A percentile compares a stretch with the other conserved stretches of the same genome.
These are phyloP conservation scores for Amphimallon solstitiale DNA, from an alignment of 2,888 invertebrate species.

Conservation along the genomic window DNA sequence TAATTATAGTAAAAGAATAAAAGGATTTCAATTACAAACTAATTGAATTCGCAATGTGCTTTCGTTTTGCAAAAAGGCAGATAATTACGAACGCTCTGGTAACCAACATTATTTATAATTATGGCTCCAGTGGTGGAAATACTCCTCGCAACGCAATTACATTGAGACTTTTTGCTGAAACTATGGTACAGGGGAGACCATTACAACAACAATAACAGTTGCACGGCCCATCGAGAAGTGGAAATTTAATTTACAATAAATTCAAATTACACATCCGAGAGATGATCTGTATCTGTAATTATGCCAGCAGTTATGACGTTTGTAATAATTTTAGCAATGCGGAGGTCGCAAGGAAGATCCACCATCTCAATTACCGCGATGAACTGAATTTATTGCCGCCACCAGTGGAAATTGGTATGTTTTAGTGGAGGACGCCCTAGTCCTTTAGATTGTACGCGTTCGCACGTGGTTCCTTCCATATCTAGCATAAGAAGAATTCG, in stretches of 20 bases:
- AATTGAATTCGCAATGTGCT: slow-evolving; percentile 2
- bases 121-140: neutral
- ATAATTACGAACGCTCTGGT: neutral
- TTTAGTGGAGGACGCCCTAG: neutral
- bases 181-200: neutral
- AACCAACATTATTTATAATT: slow-evolving; percentile 25
- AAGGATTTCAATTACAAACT: slow-evolving; percentile 13
- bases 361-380: slow-evolving; percentile 18
- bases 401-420: slow-evolving; percentile 3
- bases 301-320: slow-evolving; percentile 14
- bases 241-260: slow-evolving; percentile 33
- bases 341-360: slow-evolving; percentile 5
- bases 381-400: slow-evolving; percentile 12
- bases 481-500: slow-evolving; percentile 21
- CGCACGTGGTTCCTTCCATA: neutral
- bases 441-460: neutral
- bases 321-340: slow-evolving; percentile 13
- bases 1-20: slow-evolving; percentile 2
- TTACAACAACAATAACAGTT: slow-evolving; percentile 7
- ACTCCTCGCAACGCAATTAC: slow-evolving; percentile 9
- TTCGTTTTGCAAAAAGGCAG: neutral
- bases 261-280: slow-evolving; percentile 21
- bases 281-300: slow-evolving; percentile 28
- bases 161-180: slow-evolving; percentile 9
- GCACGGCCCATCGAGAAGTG: slow-evolving; percentile 12